Percentiles rank a stretch among this genome's conserved stretches.
phyloP scores from a whole-genome alignment of 2,113 vertebrate genomes.

The Hippocampus mohnikei region DNA sequence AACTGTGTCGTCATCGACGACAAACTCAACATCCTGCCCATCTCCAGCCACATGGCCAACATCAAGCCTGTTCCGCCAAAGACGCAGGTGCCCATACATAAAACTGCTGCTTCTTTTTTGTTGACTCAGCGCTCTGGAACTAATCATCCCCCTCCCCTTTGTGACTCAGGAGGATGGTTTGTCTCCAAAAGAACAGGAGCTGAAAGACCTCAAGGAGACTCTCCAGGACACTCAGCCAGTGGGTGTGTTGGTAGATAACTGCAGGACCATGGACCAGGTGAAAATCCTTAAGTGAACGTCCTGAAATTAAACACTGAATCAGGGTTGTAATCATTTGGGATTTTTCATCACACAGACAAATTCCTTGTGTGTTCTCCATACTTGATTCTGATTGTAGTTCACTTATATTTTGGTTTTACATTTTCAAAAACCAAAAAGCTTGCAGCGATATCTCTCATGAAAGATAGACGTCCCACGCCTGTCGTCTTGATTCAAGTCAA shows the following conservation, averaged over 20 bases:
- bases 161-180: constrained; percentile 78
- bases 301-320: background rate
- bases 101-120: background rate
- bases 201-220: constrained; percentile 88
- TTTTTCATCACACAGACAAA: too few relatives aligned
- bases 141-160: background rate
- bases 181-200: constrained; percentile 79
- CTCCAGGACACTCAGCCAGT: constrained; percentile 94
- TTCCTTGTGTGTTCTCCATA: too few relatives aligned
- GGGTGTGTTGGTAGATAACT: constrained; percentile 87
- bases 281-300: background rate
- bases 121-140: background rate
- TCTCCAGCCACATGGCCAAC: constrained; percentile 85
- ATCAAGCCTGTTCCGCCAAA: constrained; percentile 84
- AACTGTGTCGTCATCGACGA: constrained; percentile 94
- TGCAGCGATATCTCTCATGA: too few relatives aligned
- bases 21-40: constrained; percentile 89
- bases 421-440: too few relatives aligned
- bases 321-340: too few relatives aligned
- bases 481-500: too few relatives aligned
- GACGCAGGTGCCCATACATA: constrained; percentile 71
- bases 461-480: too few relatives aligned
- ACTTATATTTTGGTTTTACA: too few relatives aligned
- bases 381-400: too few relatives aligned
- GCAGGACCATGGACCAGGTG: constrained; percentile 94